A percentile compares a stretch with the other conserved stretches of the same genome.
phyloP scores from a whole-genome alignment of 2,113 vertebrate species.

The Phodopus roborovskii region DNA sequence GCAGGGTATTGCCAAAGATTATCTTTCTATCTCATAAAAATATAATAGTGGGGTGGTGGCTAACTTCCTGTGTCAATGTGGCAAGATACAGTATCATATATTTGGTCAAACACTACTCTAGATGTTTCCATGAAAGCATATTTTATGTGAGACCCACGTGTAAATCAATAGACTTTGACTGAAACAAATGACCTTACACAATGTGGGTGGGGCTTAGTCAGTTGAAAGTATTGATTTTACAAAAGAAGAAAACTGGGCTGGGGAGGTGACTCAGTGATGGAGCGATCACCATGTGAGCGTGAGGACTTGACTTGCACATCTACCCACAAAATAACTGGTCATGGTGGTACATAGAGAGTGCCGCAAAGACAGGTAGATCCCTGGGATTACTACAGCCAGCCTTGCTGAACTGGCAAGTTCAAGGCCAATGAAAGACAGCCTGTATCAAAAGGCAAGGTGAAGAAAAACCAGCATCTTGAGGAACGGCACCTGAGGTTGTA shows the following conservation, averaged over 20 bases:
- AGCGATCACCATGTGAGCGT: no score
- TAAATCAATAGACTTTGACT: conserved; percentile 19
- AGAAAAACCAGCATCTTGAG: neutral
- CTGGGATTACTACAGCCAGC: neutral
- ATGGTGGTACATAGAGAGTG: neutral
- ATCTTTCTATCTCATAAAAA: neutral
- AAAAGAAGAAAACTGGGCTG: neutral
- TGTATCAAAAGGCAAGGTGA: neutral
- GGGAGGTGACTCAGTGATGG: neutral
- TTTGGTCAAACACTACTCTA: neutral
- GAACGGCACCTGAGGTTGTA: neutral
- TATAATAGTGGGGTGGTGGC: neutral
- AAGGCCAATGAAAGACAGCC: neutral
- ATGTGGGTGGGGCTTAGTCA: neutral
- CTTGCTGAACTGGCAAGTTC: neutral
- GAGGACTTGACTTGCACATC: neutral
- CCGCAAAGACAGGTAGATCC: neutral
- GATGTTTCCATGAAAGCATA: conserved; percentile 22
- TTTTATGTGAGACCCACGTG: conserved; percentile 28
- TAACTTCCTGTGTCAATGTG: neutral
- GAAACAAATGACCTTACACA: neutral
- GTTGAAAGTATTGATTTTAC: neutral
- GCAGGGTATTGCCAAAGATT: neutral
- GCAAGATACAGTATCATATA: neutral
- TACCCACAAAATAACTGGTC: neutral